Percentiles rank a stretch among this genome's conserved stretches.
Conservation (phyloP, 2,888 invertebrate species). For the Drosophila eohydei region DNA sequence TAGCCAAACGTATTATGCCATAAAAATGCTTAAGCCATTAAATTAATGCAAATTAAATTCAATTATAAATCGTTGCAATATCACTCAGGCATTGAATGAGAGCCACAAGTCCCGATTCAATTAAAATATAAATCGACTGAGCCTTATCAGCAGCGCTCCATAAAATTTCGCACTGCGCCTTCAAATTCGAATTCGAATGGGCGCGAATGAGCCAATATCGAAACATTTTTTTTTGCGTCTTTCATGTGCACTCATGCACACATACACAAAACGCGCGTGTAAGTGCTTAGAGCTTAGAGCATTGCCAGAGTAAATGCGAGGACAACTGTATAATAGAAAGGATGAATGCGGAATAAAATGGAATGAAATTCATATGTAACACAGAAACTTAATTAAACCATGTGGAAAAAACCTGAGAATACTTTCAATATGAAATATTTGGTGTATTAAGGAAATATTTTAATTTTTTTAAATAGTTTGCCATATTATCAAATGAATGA, state of each 20-base stretch:
- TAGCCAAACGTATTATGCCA: neutral
- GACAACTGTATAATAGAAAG: slow-evolving; percentile 1
- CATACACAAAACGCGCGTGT: neutral
- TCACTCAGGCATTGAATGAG: slow-evolving; percentile 6
- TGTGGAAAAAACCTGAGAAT: neutral
- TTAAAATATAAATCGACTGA: slow-evolving; percentile 42
- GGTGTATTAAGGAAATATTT: no score
- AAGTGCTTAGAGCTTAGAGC: neutral
- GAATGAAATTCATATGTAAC: neutral
- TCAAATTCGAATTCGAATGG: slow-evolving; percentile 36
- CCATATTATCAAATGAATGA: no score
- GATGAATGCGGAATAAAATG: neutral
- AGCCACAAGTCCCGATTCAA: slow-evolving; percentile 13
- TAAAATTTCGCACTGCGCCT: slow-evolving; percentile 30
- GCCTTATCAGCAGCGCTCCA: slow-evolving; percentile 47
- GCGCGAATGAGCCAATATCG: slow-evolving; percentile 47
- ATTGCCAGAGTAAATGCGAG: slow-evolving; percentile 3
- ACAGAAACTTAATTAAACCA: neutral
- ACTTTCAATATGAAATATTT: no score
- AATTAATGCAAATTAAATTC: slow-evolving; percentile 16
- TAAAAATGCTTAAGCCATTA: slow-evolving; percentile 6
- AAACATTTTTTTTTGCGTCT: slow-evolving; percentile 32
- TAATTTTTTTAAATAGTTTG: no score
- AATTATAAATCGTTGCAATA: slow-evolving; percentile 15
- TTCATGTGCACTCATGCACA: slow-evolving; percentile 10